Evolutionary conservation across 2,888 invertebrate species (phyloP), one percentile per base, ranked within the genome.

Genomic region (Tetanocera ferruginea): DNA sequence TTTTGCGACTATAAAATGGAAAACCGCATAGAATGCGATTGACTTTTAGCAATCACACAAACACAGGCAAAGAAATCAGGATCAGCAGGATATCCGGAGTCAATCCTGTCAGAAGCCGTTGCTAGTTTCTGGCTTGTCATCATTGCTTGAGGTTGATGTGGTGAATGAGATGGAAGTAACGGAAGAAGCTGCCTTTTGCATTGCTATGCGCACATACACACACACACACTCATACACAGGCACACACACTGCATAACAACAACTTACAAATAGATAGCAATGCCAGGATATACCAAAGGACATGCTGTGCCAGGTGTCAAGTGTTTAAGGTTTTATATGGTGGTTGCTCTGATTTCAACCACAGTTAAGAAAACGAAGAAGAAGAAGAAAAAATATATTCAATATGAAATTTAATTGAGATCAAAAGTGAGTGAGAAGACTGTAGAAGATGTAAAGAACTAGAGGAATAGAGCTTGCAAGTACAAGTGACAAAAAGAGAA

Each of bases 21-120:
- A 60, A 72, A 60, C 72, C 72, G 72, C 72, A 72, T 57, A 57
- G 60, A 72, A 57, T 60, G 72, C 60, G 43, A 60, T 72, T 60
- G 72, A 72, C 72, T 43, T 37, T 72, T 19, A 72, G 11, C 34
- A 31, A 34, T 37, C 55, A 55, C 31, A 55, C 31, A 28, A 52
- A 34, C 52, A 25, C 1, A 70, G 28, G 52, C 52, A 43, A 43
- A 43, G 60, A 9, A 60, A 60, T 43, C 57, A 9, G 19, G 37
- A 34, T n/a, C 64, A 51, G 51, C 52, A 64, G 49, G 51, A 74
- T 52, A 31, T 64, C 64, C 52, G 43, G 23, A 25, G 28, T 60
- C 57, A 23, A 25, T 60, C 57, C 57, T 60, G 37, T 67, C 43
- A 19, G 66, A 66, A 34, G 66, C 66, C 37, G 60, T 23, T 60